A percentile compares a stretch with the other conserved stretches of the same genome.
Conservation (phyloP, 2,888 invertebrate species). For the Euplexia lucipara region DNA sequence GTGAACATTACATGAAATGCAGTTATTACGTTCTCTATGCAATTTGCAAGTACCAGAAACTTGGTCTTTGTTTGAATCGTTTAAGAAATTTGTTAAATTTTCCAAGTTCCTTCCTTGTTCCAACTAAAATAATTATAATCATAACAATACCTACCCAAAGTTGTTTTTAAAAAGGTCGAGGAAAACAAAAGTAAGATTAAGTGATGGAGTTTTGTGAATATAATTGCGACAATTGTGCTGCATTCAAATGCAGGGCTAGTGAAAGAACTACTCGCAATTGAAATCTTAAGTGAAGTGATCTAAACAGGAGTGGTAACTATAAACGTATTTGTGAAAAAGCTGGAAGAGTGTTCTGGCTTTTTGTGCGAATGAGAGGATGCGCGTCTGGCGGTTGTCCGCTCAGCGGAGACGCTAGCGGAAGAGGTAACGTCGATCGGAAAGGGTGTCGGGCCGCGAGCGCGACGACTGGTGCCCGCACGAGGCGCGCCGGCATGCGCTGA, state of each 20-base stretch:
- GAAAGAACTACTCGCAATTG: conserved; percentile 68
- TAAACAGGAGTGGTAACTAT: conserved; percentile 51
- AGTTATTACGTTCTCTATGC: conserved; percentile 70
- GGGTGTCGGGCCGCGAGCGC: conserved; percentile 90
- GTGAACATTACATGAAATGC: conserved; percentile 71
- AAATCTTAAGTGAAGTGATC: conserved; percentile 59
- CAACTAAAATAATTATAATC: conserved; percentile 14
- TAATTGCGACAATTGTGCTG: conserved; percentile 55
- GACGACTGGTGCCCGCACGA: conserved; percentile 90
- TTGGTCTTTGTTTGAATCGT: conserved; percentile 61
- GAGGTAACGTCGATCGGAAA: conserved; percentile 80
- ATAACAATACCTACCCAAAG: conserved; percentile 44
- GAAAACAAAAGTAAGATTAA: conserved; percentile 55
- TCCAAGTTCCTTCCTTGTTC: conserved; percentile 22
- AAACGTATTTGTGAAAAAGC: conserved; percentile 58
- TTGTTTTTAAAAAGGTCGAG: conserved; percentile 75
- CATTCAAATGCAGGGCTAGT: conserved; percentile 61
- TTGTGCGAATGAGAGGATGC: conserved; percentile 86
- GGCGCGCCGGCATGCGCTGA: conserved; percentile 90
- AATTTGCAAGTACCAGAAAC: conserved; percentile 66
- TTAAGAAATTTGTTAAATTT: conserved; percentile 56
- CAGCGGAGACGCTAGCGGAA: conserved; percentile 84
- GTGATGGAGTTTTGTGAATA: conserved; percentile 80
- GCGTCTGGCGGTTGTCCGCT: conserved; percentile 80
- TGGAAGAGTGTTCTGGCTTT: conserved; percentile 64